phyloP scores from a whole-genome alignment of 1,140 invertebrate genomes.

The Hypsibius dujardini region DNA sequence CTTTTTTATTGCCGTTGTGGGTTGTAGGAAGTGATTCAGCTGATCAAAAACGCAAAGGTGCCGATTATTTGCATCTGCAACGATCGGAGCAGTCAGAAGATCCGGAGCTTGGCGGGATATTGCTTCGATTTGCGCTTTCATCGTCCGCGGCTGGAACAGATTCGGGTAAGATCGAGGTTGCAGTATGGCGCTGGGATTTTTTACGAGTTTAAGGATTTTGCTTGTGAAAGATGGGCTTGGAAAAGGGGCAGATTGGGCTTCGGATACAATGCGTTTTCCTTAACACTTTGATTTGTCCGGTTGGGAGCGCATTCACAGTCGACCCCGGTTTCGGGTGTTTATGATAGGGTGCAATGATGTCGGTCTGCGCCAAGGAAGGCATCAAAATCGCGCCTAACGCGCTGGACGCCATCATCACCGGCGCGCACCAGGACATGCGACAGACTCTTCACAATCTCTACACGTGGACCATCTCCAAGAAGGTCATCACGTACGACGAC shows the following conservation, averaged over 20 bases:
- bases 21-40: not conserved
- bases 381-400: conserved; percentile 57
- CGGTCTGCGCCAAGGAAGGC: conserved; percentile 75
- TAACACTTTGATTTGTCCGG: too few species aligned
- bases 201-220: too few species aligned
- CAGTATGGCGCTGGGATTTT: too few species aligned
- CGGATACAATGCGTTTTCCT: too few species aligned
- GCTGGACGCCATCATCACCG: conserved; percentile 61
- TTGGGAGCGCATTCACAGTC: too few species aligned
- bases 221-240: too few species aligned
- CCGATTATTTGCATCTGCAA: conserved; percentile 43
- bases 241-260: too few species aligned
- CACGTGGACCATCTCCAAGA: conserved; percentile 13
- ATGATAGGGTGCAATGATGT: conserved; percentile 59
- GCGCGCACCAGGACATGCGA: conserved; percentile 76
- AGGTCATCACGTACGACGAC: not conserved
- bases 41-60: conserved; percentile 23
- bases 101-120: conserved; percentile 74
- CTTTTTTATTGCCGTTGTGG: not conserved
- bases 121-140: conserved; percentile 50
- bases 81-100: conserved; percentile 37
- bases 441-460: conserved; percentile 57
- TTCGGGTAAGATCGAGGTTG: conserved; percentile 50
- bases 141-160: conserved; percentile 57
- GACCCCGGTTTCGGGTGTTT: too few species aligned